phyloP scores from a whole-genome alignment of 2,888 invertebrate species.

The Eupithecia tripunctaria region DNA sequence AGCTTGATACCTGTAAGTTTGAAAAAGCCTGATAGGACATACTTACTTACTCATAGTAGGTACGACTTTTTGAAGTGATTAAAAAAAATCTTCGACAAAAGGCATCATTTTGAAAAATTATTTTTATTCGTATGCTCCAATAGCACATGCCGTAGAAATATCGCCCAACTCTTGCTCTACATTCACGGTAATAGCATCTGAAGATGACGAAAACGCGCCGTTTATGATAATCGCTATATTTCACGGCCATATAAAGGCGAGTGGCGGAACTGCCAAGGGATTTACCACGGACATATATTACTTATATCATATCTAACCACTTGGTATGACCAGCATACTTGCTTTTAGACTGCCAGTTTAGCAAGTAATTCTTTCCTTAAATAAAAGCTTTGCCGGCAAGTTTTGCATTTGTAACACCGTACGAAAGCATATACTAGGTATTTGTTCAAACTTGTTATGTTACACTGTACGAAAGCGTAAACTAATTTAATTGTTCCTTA shows the following conservation, averaged over 20 bases:
- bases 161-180: slow-evolving; percentile 25
- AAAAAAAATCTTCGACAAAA: too few species aligned
- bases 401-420: too few species aligned
- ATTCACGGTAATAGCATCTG: slow-evolving; percentile 59
- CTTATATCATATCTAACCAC: neutral
- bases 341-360: neutral
- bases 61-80: too few species aligned
- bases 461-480: too few species aligned
- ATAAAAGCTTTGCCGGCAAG: too few species aligned
- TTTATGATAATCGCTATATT: slow-evolving; percentile 78
- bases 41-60: neutral
- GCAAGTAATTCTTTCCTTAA: too few species aligned
- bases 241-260: slow-evolving; percentile 69
- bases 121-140: neutral
- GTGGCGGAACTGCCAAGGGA: slow-evolving; percentile 58
- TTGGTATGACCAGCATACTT: neutral
- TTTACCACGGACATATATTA: slow-evolving; percentile 47
- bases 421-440: too few species aligned
- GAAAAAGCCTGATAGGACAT: neutral
- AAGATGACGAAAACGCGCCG: slow-evolving; percentile 73
- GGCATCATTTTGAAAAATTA: too few species aligned
- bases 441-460: too few species aligned
- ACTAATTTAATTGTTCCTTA: too few species aligned
- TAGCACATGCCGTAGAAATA: neutral
- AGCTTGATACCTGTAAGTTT: neutral